These are phyloP conservation scores for Centropus unirufus DNA, from an alignment of 2,113 vertebrate genomes.

Conservation along the genomic window DNA sequence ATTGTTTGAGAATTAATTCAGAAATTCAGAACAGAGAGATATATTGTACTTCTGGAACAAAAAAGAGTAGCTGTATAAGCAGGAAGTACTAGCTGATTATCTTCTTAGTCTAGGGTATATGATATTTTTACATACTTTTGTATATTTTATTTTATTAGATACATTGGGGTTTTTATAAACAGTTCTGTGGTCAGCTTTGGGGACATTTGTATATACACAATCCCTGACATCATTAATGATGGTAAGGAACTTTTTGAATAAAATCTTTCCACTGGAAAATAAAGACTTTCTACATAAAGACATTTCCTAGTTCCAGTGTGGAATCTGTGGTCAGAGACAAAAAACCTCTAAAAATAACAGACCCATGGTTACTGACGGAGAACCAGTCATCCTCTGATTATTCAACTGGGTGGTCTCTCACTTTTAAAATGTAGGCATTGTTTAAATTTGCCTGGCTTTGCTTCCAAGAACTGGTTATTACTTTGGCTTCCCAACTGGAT, in stretches of 20 bases:
- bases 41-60: neutral
- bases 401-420: neutral
- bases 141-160: neutral
- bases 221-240: neutral
- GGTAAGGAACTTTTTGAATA: neutral
- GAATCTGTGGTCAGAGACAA: neutral
- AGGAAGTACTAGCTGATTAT: neutral
- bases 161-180: neutral
- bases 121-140: neutral
- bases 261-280: neutral
- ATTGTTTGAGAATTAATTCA: neutral
- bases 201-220: neutral
- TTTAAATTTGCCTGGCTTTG: neutral
- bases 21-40: neutral
- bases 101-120: neutral
- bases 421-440: fast-evolving
- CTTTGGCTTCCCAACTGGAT: neutral
- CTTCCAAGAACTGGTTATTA: neutral
- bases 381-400: neutral
- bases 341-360: neutral
- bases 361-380: neutral
- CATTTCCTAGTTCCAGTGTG: neutral
- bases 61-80: neutral
- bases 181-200: neutral
- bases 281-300: neutral